These are phyloP conservation scores for Belonocnema kinseyi DNA, from an alignment of 1,140 invertebrate species.

Conservation along the genomic window DNA sequence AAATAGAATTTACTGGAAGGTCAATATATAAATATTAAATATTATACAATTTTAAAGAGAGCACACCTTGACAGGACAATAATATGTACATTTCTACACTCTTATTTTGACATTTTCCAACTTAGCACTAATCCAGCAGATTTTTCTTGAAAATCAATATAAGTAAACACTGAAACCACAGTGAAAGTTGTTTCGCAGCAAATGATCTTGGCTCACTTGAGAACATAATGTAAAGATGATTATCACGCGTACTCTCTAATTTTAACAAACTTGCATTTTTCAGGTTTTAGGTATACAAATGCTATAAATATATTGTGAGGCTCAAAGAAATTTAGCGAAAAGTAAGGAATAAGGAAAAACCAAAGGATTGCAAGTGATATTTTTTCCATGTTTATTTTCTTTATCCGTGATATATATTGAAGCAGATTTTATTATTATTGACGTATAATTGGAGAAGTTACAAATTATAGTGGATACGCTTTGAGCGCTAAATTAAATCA, in stretches of 20 bases:
- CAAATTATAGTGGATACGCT: conserved; percentile 34
- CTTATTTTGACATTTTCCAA: no score
- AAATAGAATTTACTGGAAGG: no score
- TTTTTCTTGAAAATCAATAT: no score
- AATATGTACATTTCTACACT: no score
- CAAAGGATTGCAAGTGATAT: neutral
- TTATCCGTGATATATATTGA: neutral
- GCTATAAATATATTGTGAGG: neutral
- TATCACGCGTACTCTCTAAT: neutral
- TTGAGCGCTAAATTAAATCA: conserved; percentile 30
- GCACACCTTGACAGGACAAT: no score
- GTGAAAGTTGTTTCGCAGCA: no score
- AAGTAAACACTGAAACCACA: no score
- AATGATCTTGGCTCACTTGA: neutral
- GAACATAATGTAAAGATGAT: neutral
- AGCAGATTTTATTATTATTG: conserved; percentile 12
- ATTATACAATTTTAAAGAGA: no score
- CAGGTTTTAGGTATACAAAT: neutral
- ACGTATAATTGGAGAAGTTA: neutral
- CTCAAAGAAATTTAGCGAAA: no score
- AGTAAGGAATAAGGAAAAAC: no score
- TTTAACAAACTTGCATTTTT: neutral
- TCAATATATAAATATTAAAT: no score
- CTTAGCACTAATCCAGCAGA: no score
- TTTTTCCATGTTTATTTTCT: neutral